A percentile compares a stretch with the other conserved stretches of the same genome.
Evolutionary conservation across 2,888 invertebrate species (phyloP).

Genomic region (Thecocarcelia acutangulata): DNA sequence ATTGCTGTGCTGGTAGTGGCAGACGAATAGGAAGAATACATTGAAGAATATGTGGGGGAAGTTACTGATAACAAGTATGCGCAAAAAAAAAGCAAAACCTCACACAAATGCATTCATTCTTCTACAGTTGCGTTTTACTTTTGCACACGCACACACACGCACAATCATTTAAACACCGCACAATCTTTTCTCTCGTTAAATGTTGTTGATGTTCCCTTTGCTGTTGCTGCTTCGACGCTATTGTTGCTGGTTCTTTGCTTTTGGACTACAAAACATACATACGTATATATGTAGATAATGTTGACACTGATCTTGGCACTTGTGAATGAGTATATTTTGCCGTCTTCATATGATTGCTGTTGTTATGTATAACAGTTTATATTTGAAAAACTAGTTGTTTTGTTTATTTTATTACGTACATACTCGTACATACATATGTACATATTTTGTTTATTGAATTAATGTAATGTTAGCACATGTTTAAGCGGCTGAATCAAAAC

Average conservation of each 20-base stretch:
- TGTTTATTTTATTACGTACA: slow-evolving; percentile 12
- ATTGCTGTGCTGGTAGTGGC: slow-evolving; percentile 34
- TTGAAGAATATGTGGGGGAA: slow-evolving; percentile 49
- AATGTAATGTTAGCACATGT: background rate
- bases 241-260: slow-evolving; percentile 35
- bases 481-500: slow-evolving; percentile 15
- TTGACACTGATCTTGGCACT: slow-evolving; percentile 68
- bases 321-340: slow-evolving; percentile 30
- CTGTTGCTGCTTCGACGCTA: slow-evolving; percentile 35
- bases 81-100: slow-evolving; percentile 14
- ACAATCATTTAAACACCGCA: background rate
- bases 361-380: slow-evolving; percentile 14
- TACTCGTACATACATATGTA: background rate
- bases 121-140: slow-evolving; percentile 37
- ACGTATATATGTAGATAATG: slow-evolving; percentile 5
- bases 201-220: slow-evolving; percentile 37
- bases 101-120: slow-evolving; percentile 22
- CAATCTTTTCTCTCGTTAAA: slow-evolving; percentile 10
- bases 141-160: slow-evolving; percentile 31
- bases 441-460: too few species aligned
- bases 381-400: background rate
- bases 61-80: slow-evolving; percentile 24
- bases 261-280: background rate
- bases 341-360: slow-evolving; percentile 3
- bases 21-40: slow-evolving; percentile 49